Evolutionary conservation across 2,113 vertebrate genomes (phyloP).

Genomic region (Mirounga angustirostris): DNA sequence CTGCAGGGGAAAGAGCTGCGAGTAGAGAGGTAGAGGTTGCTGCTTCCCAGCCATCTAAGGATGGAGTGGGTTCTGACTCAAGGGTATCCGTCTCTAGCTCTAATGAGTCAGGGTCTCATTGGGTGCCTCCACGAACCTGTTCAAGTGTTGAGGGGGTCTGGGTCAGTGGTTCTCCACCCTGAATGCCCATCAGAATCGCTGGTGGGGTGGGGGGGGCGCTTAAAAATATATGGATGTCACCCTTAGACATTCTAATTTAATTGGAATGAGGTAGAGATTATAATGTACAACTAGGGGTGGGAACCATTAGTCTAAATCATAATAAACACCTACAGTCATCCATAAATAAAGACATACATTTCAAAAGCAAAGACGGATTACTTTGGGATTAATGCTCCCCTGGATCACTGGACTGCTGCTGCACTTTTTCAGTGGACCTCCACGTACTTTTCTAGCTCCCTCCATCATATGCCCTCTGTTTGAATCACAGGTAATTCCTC

Average conservation of each 20-base stretch:
- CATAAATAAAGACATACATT: conserved; percentile 43
- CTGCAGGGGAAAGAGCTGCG: background rate
- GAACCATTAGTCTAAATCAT: conserved; percentile 48
- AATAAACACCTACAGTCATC: conserved; percentile 21
- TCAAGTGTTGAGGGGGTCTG: background rate
- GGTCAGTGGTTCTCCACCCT: background rate
- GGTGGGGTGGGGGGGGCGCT: background rate
- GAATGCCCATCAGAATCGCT: background rate
- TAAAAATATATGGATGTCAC: background rate
- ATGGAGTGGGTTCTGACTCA: background rate
- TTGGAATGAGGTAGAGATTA: background rate
- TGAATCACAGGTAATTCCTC: background rate
- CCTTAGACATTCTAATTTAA: conserved; percentile 34
- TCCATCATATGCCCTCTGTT: background rate
- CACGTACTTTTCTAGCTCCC: background rate
- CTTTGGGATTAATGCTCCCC: background rate
- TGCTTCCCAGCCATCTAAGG: background rate
- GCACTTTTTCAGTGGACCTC: background rate
- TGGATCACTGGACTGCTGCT: background rate
- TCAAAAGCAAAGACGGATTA: conserved; percentile 40
- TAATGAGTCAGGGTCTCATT: background rate
- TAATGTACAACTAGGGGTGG: background rate
- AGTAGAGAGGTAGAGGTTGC: background rate
- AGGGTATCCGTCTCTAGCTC: background rate
- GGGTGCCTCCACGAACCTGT: background rate